Percentiles rank a stretch among this genome's conserved stretches.
Conservation (phyloP, 2,888 invertebrate species). For the Anodontia alba region DNA sequence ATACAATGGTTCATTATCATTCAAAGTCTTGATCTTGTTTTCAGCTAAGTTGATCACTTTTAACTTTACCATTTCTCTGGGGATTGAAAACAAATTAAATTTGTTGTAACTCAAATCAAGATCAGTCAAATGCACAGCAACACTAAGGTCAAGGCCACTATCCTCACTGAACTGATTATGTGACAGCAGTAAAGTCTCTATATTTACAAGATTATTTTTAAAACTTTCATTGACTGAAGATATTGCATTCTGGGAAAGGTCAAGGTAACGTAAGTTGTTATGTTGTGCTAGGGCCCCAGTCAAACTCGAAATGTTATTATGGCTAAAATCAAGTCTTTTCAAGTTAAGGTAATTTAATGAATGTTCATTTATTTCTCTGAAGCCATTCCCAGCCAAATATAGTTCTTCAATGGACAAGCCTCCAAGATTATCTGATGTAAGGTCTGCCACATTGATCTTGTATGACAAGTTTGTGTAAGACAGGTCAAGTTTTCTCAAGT, state of each 20-base stretch:
- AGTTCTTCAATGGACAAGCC: conserved; percentile 54
- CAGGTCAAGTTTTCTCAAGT: conserved; percentile 62
- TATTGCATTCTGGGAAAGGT: conserved; percentile 64
- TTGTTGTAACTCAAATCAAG: conserved; percentile 71
- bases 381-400: conserved; percentile 56
- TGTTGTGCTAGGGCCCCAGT: conserved; percentile 53
- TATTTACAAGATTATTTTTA: conserved; percentile 60
- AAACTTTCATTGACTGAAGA: conserved; percentile 52
- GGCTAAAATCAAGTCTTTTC: conserved; percentile 59
- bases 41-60: conserved; percentile 44
- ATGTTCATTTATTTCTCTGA: conserved; percentile 40
- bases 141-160: conserved; percentile 46
- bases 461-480: conserved; percentile 59
- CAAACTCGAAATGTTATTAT: conserved; percentile 62
- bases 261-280: conserved; percentile 50
- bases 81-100: conserved; percentile 53
- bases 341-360: conserved; percentile 62
- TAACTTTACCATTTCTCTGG: conserved; percentile 46
- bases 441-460: conserved; percentile 38
- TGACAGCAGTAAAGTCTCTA: conserved; percentile 66
- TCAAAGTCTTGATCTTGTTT: conserved; percentile 51
- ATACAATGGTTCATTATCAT: conserved; percentile 44
- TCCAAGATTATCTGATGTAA: conserved; percentile 46
- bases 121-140: conserved; percentile 48
- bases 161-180: conserved; percentile 64